phyloP scores from a whole-genome alignment of 2,797 vertebrate genomes.

The Bradypus variegatus region DNA sequence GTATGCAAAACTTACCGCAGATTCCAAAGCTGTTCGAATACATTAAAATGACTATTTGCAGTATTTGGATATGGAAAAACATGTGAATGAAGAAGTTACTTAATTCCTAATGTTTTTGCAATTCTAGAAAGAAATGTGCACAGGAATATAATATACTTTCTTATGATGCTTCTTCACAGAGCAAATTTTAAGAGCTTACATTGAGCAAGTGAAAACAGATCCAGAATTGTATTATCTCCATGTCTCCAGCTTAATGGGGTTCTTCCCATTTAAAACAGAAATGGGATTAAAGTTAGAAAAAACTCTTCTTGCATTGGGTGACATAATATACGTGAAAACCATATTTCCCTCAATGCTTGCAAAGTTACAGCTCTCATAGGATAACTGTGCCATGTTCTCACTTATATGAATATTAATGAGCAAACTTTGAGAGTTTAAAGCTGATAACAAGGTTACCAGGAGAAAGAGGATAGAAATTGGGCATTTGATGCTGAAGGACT shows the following conservation, averaged over 20 bases:
- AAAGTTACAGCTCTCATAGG: constrained; percentile 76
- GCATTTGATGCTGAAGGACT: too few species aligned
- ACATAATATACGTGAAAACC: constrained; percentile 77
- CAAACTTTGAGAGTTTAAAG: too few species aligned
- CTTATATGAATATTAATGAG: too few species aligned
- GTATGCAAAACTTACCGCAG: constrained; percentile 60
- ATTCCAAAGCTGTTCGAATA: constrained; percentile 55
- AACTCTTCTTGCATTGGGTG: constrained; percentile 87
- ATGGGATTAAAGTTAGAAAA: constrained; percentile 88
- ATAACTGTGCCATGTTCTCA: too few species aligned
- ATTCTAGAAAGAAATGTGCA: constrained; percentile 82
- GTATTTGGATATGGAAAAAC: constrained; percentile 74
- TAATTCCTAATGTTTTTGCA: constrained; percentile 90
- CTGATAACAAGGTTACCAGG: too few species aligned
- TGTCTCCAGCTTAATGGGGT: constrained; percentile 89
- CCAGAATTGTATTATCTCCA: constrained; percentile 85
- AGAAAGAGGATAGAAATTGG: too few species aligned
- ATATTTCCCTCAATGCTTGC: constrained; percentile 74
- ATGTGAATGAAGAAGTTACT: constrained; percentile 79
- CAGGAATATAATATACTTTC: constrained; percentile 85
- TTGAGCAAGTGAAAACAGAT: constrained; percentile 76
- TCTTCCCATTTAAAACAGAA: constrained; percentile 77
- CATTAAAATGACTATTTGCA: constrained; percentile 72
- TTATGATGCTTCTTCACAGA: constrained; percentile 80
- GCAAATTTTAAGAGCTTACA: constrained; percentile 80